Evolutionary conservation across 2,113 vertebrate genomes (phyloP), one percentile per base, ranked within the genome.

Genomic region (Chaetops frenatus): DNA sequence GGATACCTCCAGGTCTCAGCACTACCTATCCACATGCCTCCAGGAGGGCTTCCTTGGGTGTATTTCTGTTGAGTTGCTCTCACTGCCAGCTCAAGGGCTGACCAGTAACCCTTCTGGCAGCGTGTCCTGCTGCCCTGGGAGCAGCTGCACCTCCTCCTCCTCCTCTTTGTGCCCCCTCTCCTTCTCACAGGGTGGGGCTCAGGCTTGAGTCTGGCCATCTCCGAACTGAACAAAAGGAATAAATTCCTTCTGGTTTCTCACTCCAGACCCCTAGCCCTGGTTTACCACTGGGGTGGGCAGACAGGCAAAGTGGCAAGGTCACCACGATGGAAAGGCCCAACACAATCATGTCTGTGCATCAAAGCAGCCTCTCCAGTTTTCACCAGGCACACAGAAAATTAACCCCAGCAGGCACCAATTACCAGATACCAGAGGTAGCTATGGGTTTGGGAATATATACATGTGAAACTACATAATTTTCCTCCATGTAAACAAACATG

Each of bases 261-360:
- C 35, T 69, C n/a, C 36, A 33, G 25, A 24, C 7, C 11, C 12
- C 4, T 8, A 36, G 22, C 40, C 42, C 35, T 44, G 31, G 9
- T 1, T 14, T 27, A 22, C 10, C 6, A 1, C 1, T 0, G 1
- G 56, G n/a, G 6, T 9, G 2, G 4, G 19, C 0, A 0, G 23
- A 28, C 44, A 45, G 36, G 19, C 15, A 20, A 22, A 60, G 10
- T 7, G 9, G 44, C 22, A 33, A 58, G 21, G 40, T 62, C 76
- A 60, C 29, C 21, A 1, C 3, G 1, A 4, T 2, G 44, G 56
- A 44, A 44, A 28, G 27, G 7, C n/a, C 81, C 23, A 45, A 12
- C 3, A 8, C 5, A 25, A 7, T 11, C 58, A 25, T 0, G 0
- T 4, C 5, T 13, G 2, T 4, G 15, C 11, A 6, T 18, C 17